Conservation (phyloP, 2,888 invertebrate species). For the Lathronympha strigana region DNA sequence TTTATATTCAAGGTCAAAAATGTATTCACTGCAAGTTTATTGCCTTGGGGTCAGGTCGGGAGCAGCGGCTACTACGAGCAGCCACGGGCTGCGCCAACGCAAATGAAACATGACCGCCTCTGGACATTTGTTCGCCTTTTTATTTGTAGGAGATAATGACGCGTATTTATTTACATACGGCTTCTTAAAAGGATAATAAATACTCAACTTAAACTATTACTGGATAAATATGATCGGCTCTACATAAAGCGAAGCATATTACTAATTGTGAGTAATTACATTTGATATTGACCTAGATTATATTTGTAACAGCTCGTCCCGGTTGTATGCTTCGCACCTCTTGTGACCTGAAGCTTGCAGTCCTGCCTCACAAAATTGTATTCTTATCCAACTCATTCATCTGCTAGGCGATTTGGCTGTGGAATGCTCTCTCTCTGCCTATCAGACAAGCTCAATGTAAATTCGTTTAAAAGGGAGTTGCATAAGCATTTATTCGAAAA, state of each 20-base stretch:
- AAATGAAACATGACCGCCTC: slow-evolving; percentile 29
- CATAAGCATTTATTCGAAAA: too few species aligned
- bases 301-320: too few species aligned
- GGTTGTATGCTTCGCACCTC: too few species aligned
- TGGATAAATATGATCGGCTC: neutral
- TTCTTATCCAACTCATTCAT: too few species aligned
- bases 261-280: too few species aligned
- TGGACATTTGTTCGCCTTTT: slow-evolving; percentile 32
- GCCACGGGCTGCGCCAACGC: slow-evolving; percentile 28
- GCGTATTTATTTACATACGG: slow-evolving; percentile 28
- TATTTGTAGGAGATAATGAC: slow-evolving; percentile 33
- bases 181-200: slow-evolving; percentile 18
- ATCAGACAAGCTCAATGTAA: too few species aligned
- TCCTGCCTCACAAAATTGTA: too few species aligned
- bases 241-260: neutral
- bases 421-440: too few species aligned
- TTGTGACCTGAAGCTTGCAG: too few species aligned
- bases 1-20: slow-evolving; percentile 80
- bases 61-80: slow-evolving; percentile 27
- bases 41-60: slow-evolving; percentile 41
- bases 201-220: neutral
- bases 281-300: too few species aligned
- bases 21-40: slow-evolving; percentile 64
- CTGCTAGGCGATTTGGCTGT: too few species aligned
- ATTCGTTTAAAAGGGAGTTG: too few species aligned